Conservation (phyloP, 2,888 invertebrate species). For the Diadromus collaris region DNA sequence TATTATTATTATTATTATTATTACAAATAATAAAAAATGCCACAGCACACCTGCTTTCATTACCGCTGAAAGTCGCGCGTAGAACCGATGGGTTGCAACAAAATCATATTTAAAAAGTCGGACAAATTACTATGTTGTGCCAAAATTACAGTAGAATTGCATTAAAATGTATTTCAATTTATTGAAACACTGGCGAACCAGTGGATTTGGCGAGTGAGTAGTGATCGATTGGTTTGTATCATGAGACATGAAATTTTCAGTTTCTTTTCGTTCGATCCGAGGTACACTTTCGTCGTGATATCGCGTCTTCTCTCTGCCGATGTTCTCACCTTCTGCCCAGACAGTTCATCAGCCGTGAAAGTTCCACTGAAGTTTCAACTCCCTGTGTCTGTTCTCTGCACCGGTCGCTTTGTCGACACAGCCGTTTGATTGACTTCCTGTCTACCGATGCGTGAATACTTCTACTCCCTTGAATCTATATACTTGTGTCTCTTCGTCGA, state of each 20-base stretch:
- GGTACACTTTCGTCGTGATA: background rate
- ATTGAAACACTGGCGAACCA: no score
- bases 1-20: background rate
- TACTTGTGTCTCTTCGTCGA: conserved; percentile 37
- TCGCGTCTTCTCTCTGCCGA: background rate
- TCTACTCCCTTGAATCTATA: conserved; percentile 6
- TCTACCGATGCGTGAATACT: conserved; percentile 34
- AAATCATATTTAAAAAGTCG: no score
- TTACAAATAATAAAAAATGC: background rate
- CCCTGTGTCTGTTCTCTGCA: background rate
- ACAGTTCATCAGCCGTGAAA: background rate
- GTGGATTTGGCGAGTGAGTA: no score
- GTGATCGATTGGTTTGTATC: no score
- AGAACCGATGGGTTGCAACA: no score
- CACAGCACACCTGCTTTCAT: no score
- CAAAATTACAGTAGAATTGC: no score
- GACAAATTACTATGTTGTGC: no score
- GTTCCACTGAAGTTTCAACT: background rate
- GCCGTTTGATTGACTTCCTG: conserved; percentile 32
- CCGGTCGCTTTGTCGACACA: conserved; percentile 38
- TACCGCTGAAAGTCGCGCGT: no score
- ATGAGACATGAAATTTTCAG: background rate
- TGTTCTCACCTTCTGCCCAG: background rate
- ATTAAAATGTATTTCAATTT: no score
- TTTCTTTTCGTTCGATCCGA: background rate